Percentiles rank a stretch among this genome's conserved stretches.
These are phyloP conservation scores for Trissolcus basalis DNA, from an alignment of 1,140 invertebrate genomes.

Conservation along the genomic window DNA sequence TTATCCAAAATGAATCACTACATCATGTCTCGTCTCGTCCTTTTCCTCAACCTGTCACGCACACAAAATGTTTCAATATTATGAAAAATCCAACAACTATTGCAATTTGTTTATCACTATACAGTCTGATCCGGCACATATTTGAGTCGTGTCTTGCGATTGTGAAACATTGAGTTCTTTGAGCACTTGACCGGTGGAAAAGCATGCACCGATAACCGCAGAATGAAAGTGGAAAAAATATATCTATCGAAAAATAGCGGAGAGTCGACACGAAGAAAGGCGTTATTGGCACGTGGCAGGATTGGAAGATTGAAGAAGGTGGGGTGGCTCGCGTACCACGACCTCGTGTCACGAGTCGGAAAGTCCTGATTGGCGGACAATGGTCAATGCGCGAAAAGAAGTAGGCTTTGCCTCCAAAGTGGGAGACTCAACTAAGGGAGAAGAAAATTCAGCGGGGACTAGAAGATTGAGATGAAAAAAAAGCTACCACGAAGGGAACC, in stretches of 20 bases:
- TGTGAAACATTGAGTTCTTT: slow-evolving; percentile 17
- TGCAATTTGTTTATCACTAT: slow-evolving; percentile 32
- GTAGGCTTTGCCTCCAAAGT: slow-evolving; percentile 52
- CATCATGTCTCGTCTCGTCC: slow-evolving; percentile 34
- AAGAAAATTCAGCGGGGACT: slow-evolving; percentile 37
- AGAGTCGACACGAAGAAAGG: slow-evolving; percentile 53
- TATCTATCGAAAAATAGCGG: slow-evolving; percentile 52
- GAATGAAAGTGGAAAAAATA: slow-evolving; percentile 49
- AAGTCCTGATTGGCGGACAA: slow-evolving; percentile 60
- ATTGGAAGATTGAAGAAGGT: slow-evolving; percentile 56
- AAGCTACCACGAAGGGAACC: slow-evolving; percentile 26
- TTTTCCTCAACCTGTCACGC: slow-evolving; percentile 44
- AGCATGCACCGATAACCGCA: slow-evolving; percentile 38
- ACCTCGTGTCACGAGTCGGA: slow-evolving; percentile 57
- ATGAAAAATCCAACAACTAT: slow-evolving; percentile 14
- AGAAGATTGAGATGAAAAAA: slow-evolving; percentile 22
- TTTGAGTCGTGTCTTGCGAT: slow-evolving; percentile 17
- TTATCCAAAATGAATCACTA: slow-evolving; percentile 43
- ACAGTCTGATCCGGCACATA: slow-evolving; percentile 23
- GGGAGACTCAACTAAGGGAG: slow-evolving; percentile 45
- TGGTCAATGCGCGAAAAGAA: slow-evolving; percentile 60
- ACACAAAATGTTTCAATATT: slow-evolving; percentile 45
- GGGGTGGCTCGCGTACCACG: slow-evolving; percentile 53
- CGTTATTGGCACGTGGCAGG: slow-evolving; percentile 59
- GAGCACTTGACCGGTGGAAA: slow-evolving; percentile 36